phyloP scores from a whole-genome alignment of 2,113 vertebrate species.

The Thamnophis sirtalis region DNA sequence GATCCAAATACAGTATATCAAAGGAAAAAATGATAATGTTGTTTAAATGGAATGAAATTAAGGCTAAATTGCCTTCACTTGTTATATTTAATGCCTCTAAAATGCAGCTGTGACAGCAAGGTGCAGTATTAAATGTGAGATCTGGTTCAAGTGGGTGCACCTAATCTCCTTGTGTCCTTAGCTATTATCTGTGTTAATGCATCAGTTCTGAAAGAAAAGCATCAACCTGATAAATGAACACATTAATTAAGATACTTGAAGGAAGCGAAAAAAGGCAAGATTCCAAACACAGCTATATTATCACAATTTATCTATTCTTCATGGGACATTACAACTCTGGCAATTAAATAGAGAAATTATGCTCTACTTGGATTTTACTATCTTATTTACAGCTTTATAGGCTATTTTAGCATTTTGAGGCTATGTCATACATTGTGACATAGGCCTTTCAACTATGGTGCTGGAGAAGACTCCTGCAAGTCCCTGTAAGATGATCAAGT shows the following conservation, averaged over 20 bases:
- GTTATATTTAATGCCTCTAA: background rate
- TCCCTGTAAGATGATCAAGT: no score
- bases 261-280: background rate
- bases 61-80: background rate
- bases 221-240: background rate
- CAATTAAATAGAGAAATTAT: background rate
- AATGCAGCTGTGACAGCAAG: background rate
- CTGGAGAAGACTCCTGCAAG: no score
- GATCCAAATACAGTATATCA: background rate
- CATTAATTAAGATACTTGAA: background rate
- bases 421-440: background rate
- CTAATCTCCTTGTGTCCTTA: background rate
- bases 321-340: background rate
- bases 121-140: background rate
- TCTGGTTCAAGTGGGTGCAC: background rate
- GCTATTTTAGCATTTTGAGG: background rate
- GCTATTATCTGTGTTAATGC: background rate
- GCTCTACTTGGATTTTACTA: background rate
- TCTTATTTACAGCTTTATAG: background rate
- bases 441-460: no score
- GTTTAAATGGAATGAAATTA: background rate
- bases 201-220: background rate
- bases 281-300: background rate
- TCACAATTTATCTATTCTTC: background rate
- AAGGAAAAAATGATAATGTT: background rate